Percentiles rank a stretch among this genome's conserved stretches.
Evolutionary conservation across 2,888 invertebrate genomes (phyloP).

Genomic region (Epinotia brunnichana): DNA sequence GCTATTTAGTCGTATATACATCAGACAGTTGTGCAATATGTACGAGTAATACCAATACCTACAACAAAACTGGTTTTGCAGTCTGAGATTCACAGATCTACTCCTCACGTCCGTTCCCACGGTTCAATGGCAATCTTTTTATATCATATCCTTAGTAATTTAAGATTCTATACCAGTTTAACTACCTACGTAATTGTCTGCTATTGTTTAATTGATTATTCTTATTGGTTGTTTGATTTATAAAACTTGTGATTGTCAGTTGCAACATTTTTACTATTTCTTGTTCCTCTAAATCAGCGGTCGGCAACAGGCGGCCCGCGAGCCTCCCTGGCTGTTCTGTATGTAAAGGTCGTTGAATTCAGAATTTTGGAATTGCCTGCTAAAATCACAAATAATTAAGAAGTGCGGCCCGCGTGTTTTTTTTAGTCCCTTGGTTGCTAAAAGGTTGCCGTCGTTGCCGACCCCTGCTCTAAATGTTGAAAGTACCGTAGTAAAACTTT

Average conservation of each 20-base stretch:
- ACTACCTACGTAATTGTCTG: constrained; percentile 30
- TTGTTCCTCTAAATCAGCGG: no score
- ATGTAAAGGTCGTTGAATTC: no score
- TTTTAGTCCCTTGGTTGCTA: no score
- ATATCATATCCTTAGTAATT: constrained; percentile 57
- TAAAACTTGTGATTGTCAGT: not conserved
- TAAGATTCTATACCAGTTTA: constrained; percentile 46
- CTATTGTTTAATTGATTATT: constrained; percentile 32
- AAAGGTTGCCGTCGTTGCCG: no score
- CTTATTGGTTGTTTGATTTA: constrained; percentile 17
- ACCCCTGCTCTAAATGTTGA: no score
- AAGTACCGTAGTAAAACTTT: no score
- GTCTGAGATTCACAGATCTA: constrained; percentile 34
- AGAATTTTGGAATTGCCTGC: no score
- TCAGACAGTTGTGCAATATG: constrained; percentile 18
- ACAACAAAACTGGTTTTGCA: constrained; percentile 36
- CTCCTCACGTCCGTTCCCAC: constrained; percentile 52
- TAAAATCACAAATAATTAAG: no score
- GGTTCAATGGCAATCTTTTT: constrained; percentile 52
- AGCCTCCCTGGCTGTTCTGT: no score
- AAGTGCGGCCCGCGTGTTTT: no score
- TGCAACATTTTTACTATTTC: not conserved
- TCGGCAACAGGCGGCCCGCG: no score
- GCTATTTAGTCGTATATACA: not conserved
- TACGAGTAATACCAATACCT: constrained; percentile 39